Evolutionary conservation across 2,888 invertebrate genomes (phyloP), one percentile per base, ranked within the genome.

Genomic region (Philereme transversata): DNA sequence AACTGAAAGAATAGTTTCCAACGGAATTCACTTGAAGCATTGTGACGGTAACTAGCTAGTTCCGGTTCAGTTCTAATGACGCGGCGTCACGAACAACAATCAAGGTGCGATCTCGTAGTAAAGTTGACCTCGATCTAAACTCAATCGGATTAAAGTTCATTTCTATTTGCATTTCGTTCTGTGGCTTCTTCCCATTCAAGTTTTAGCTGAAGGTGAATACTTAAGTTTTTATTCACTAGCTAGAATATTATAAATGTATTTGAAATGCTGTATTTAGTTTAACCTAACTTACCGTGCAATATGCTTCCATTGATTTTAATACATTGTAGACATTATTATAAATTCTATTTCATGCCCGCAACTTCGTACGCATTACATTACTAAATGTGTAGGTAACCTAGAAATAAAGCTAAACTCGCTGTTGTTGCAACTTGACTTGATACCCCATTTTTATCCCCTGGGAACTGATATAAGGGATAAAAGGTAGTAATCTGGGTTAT

Each of bases 51-150:
- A 83, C 83, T 73, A 75, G 73, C 72, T 71, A 72, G 72, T 78
- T 84, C 86, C 84, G 83, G 82, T 81, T 82, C 72, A 68, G 69
- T 75, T 72, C 81, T 90, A 89, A 89, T 88, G 89, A 89, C 87
- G 76, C 71, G 72, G 75, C 73, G 82, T 78, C 84, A 85, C 82
- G 81, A 81, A 82, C 70, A 68, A 67, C 75, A 75, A 68, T 72
- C 72, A 63, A 70, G 69, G 61, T 65, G 65, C 58, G 57, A 73
- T 71, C 67, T 69, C 43, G n/a, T 44, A 54, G 48, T 46, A 51
- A 60, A 60, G 57, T 51, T 22, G 52, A 57, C 38, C 56, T 56
- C 56, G 43, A 64, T 64, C 56, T 55, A 43, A 63, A 60, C 56
- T 53, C 51, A 22, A 67, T 54, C 41, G 48, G 22, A 49, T 56